A percentile compares a stretch with the other conserved stretches of the same genome.
Conservation (phyloP, 1,140 invertebrate genomes). For the Phthorimaea operculella region DNA sequence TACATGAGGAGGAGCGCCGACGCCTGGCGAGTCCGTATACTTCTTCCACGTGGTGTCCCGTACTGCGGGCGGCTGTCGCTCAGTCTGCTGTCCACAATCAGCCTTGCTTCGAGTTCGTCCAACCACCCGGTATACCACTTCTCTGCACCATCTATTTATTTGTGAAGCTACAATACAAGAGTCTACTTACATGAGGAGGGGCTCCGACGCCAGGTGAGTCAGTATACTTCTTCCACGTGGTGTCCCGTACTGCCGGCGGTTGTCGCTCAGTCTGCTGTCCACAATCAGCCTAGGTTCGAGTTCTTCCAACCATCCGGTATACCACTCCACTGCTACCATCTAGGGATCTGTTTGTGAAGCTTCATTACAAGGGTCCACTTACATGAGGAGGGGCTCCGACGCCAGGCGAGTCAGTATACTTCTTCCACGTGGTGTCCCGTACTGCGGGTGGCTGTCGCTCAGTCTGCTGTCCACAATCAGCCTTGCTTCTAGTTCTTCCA, state of each 20-base stretch:
- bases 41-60: conserved; percentile 66
- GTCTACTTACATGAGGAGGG: conserved; percentile 47
- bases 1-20: conserved; percentile 65
- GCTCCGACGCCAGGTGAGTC: conserved; percentile 70
- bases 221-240: conserved; percentile 68
- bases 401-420: conserved; percentile 69
- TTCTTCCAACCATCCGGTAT: conserved; percentile 53
- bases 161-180: no score
- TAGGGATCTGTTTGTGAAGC: conserved; percentile 47
- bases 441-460: conserved; percentile 45
- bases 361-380: conserved; percentile 6
- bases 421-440: conserved; percentile 66
- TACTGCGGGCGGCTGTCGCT: conserved; percentile 42
- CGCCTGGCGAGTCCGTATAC: conserved; percentile 69
- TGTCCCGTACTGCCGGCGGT: conserved; percentile 41
- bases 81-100: conserved; percentile 63
- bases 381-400: conserved; percentile 66
- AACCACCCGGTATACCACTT: conserved; percentile 55
- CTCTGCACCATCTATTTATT: conserved; percentile 46
- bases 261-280: no score
- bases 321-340: conserved; percentile 55
- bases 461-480: conserved; percentile 63
- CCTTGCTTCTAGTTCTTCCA: conserved; percentile 54
- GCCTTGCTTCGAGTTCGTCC: conserved; percentile 55
- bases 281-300: conserved; percentile 36